Percentiles rank a stretch among this genome's conserved stretches.
Conservation (phyloP, 2,888 invertebrate genomes). For the Marasmarcha lunaedactyla region DNA sequence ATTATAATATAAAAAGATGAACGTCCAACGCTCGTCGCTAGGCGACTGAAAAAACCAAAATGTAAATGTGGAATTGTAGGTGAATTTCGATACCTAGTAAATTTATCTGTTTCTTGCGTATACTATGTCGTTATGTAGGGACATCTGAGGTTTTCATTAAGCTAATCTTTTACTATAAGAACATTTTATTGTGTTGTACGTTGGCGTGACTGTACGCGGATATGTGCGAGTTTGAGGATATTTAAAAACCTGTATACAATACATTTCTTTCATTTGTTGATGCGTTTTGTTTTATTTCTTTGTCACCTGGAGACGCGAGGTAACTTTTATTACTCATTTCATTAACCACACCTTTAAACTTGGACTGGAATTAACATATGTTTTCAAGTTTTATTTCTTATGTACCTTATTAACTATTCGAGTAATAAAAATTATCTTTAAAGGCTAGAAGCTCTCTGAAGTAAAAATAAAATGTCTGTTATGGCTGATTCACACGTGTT, state of each 20-base stretch:
- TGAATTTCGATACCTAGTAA: constrained; percentile 22
- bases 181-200: constrained; percentile 50
- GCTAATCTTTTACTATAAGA: constrained; percentile 61
- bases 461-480: too few relatives aligned
- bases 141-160: constrained; percentile 51
- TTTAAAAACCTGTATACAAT: constrained; percentile 71
- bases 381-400: too few relatives aligned
- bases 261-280: constrained; percentile 72
- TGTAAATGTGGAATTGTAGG: constrained; percentile 63
- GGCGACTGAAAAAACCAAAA: constrained; percentile 49
- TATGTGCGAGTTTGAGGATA: constrained; percentile 62
- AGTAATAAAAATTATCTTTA: too few relatives aligned
- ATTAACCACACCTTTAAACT: too few relatives aligned
- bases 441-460: too few relatives aligned
- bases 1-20: constrained; percentile 33
- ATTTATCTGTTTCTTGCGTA: constrained; percentile 34
- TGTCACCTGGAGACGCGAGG: constrained; percentile 20
- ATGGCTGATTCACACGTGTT: too few relatives aligned
- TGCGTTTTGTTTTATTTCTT: constrained; percentile 46
- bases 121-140: constrained; percentile 42
- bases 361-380: too few relatives aligned
- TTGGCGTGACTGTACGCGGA: constrained; percentile 64
- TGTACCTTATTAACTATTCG: too few relatives aligned
- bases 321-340: background rate
- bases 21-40: constrained; percentile 57